Evolutionary conservation across 2,888 invertebrate species (phyloP), one percentile per base, ranked within the genome.

Genomic region (Agrotis exclamationis): DNA sequence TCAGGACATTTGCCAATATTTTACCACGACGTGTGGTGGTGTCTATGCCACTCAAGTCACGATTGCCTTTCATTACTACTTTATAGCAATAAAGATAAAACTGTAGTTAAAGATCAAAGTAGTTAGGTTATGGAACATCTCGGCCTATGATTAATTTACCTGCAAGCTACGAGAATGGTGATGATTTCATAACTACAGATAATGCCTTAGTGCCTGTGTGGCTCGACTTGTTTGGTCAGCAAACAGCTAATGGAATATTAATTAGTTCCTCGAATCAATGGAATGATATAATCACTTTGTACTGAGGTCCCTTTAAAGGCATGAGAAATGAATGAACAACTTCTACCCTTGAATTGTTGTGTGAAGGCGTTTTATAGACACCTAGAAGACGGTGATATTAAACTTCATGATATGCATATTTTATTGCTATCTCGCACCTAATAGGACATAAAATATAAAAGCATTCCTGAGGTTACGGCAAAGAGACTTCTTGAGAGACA

Each of bases 191-290:
- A 65, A 39, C 57, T 24, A 24, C 47, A 56, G 47, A 57, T 48
- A 65, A 53, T 60, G 53, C 28, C 28, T 33, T 45, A 24, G 22
- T 28, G 39, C 39, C 24, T 62, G 76, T 69, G 50, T 77, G 59
- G 47, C 28, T 63, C 60, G 45, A 44, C 24, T 33, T 82, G 70
- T 82, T 77, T 77, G 59, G 59, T 53, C 51, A 63, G 63, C 59
- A 77, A 77, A 82, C 70, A 69, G 59, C 70, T 81, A 70, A 76
- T 82, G 78, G 70, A n/a, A 77, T 77, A 82, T 70, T 82, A 82
- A 77, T 77, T 76, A 77, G 63, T 77, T 63, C 77, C 70, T 76
- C 18, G 54, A 65, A 44, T 51, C 13, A 51, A 58, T 62, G 28
- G 45, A 58, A 58, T 44, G 53, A 59, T 74, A 14, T 64, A 13